These are phyloP conservation scores for Antechinus stuartii DNA, from an alignment of 2,113 vertebrate species.

Conservation along the genomic window DNA sequence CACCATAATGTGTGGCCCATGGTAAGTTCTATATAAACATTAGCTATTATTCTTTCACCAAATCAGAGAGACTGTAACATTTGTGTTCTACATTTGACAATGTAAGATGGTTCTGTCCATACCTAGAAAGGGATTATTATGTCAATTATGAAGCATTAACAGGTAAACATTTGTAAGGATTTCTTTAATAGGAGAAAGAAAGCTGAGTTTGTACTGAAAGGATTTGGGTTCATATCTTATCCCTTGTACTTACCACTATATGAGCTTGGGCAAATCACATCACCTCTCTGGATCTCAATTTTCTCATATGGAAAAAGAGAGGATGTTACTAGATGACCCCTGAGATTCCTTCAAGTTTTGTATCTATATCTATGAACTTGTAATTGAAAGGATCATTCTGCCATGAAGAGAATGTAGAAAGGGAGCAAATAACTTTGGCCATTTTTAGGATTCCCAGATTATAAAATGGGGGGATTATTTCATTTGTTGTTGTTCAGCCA, in stretches of 20 bases:
- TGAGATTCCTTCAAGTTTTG: not conserved
- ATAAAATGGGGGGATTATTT: conserved; percentile 1
- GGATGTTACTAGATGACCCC: not conserved
- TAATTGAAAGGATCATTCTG: conserved; percentile 13
- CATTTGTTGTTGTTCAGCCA: not conserved
- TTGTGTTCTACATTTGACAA: not conserved
- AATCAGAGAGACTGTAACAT: not conserved
- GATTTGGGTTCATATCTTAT: not conserved
- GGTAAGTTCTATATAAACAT: not conserved
- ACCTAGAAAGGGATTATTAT: not conserved
- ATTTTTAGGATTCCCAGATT: conserved; percentile 34
- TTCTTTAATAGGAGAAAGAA: not conserved
- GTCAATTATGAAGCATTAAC: not conserved
- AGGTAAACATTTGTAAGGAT: not conserved
- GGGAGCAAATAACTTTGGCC: conserved; percentile 34
- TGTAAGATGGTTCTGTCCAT: not conserved
- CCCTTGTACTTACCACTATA: not conserved
- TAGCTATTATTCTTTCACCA: not conserved
- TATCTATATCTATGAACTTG: not conserved
- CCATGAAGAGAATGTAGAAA: not conserved
- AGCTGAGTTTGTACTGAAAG: not conserved
- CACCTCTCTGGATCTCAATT: not conserved
- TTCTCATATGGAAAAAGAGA: not conserved
- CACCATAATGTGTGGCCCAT: not conserved
- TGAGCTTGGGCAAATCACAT: not conserved